Conservation (phyloP, 2,888 invertebrate genomes). For the Oeneis ivallda region DNA sequence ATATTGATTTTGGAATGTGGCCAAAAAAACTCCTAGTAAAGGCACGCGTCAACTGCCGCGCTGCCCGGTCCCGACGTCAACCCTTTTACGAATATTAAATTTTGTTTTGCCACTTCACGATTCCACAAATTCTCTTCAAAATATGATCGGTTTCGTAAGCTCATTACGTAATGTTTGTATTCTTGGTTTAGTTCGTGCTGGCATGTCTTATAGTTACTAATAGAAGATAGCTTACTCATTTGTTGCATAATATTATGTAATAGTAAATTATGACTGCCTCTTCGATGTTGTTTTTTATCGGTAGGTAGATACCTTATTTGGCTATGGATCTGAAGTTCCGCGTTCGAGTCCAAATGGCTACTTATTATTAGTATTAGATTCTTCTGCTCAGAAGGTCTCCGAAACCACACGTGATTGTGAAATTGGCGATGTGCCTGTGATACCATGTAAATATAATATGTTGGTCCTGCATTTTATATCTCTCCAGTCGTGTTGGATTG, state of each 20-base stretch:
- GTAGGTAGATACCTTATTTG: no score
- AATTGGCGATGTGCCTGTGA: no score
- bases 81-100: conserved; percentile 82
- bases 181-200: conserved; percentile 1
- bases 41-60: conserved; percentile 79
- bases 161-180: conserved; percentile 14
- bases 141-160: conserved; percentile 62
- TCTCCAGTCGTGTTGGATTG: no score
- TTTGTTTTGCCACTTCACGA: conserved; percentile 81
- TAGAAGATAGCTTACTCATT: background rate
- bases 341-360: no score
- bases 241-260: background rate
- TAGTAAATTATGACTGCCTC: background rate
- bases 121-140: conserved; percentile 71
- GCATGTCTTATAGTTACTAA: background rate
- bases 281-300: no score
- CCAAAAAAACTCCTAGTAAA: conserved; percentile 78
- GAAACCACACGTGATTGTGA: no score
- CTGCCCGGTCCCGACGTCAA: conserved; percentile 76
- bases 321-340: no score
- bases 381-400: no score
- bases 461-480: no score
- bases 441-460: no score
- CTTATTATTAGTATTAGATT: no score
- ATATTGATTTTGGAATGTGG: conserved; percentile 80